Evolutionary conservation across 2,888 invertebrate species (phyloP).

Genomic region (Hirtodrosophila cameraria): DNA sequence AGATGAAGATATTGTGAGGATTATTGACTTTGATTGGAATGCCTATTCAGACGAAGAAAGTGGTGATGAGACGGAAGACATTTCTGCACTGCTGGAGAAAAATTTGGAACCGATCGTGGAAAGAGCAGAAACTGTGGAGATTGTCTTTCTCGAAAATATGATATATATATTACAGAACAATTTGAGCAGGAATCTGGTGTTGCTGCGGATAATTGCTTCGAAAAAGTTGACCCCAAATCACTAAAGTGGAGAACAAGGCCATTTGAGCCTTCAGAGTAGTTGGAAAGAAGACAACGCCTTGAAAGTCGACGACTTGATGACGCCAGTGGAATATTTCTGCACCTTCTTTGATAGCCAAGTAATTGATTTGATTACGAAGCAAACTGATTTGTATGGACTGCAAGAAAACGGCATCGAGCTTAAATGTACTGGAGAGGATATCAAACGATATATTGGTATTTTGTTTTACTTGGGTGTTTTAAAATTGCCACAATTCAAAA

Average conservation of each 20-base stretch:
- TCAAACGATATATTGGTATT: slow-evolving; percentile 1
- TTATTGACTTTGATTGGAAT: neutral
- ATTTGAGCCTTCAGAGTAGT: too few relatives aligned
- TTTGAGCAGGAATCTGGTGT: neutral
- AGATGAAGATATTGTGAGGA: neutral
- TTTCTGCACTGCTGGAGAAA: neutral
- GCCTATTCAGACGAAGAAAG: neutral
- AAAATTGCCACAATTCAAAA: slow-evolving; percentile 3
- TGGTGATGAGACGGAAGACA: neutral
- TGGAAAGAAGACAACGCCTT: neutral
- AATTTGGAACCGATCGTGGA: neutral
- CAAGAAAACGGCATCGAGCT: neutral
- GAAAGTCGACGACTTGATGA: neutral
- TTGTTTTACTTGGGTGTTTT: slow-evolving; percentile 4
- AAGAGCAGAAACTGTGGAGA: neutral
- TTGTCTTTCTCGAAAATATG: neutral
- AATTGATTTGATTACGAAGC: neutral
- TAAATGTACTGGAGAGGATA: neutral
- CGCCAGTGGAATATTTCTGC: neutral
- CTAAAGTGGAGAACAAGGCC: neutral
- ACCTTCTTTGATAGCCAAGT: slow-evolving; percentile 1
- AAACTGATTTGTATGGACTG: slow-evolving; percentile 1
- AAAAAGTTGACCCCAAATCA: neutral
- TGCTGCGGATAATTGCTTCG: neutral
- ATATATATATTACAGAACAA: too few relatives aligned